A percentile compares a stretch with the other conserved stretches of the same genome.
Evolutionary conservation across 2,888 invertebrate genomes (phyloP).

Genomic region (Diadegma fenestrale): DNA sequence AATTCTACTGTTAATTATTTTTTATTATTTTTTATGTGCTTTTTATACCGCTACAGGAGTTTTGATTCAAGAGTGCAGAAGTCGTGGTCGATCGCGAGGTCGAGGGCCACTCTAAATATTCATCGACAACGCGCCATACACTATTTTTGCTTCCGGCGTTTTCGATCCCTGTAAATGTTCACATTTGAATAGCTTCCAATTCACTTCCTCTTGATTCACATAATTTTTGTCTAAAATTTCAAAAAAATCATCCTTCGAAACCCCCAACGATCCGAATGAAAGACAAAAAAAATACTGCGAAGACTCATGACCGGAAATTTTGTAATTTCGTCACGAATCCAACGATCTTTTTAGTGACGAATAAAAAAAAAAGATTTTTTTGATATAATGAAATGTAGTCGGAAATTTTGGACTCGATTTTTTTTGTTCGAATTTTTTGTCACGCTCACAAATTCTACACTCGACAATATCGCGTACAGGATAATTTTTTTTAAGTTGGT

Average conservation of each 20-base stretch:
- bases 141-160: constrained; percentile 74
- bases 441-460: constrained; percentile 4
- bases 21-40: not conserved
- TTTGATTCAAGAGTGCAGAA: constrained; percentile 43
- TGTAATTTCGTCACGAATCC: no score
- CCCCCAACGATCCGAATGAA: no score
- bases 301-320: no score
- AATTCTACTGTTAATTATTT: not conserved
- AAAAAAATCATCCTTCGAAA: not conserved
- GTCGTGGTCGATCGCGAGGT: constrained; percentile 73
- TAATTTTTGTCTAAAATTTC: not conserved
- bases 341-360: no score
- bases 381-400: not conserved
- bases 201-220: not conserved
- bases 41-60: not conserved
- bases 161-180: not conserved
- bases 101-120: constrained; percentile 81
- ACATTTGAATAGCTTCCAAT: not conserved
- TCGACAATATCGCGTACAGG: not conserved
- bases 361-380: not conserved
- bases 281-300: no score
- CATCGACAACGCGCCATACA: constrained; percentile 76
- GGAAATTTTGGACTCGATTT: not conserved
- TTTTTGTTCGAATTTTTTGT: not conserved
- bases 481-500: not conserved